Percentiles rank a stretch among this genome's conserved stretches.
Conservation (phyloP, 2,797 vertebrate species). For the Gephyroberyx darwinii region DNA sequence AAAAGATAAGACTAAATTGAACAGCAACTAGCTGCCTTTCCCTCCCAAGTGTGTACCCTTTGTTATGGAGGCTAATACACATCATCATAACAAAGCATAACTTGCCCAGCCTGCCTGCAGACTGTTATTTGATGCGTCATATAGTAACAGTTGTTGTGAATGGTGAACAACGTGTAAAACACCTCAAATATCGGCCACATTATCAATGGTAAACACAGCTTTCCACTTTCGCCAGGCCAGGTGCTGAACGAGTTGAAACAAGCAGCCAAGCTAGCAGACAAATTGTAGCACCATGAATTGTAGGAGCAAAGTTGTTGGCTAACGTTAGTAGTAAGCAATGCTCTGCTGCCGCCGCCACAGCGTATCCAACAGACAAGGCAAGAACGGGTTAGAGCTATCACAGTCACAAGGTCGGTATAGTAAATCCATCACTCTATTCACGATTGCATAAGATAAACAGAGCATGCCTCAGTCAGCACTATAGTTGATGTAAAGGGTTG, state of each 20-base stretch:
- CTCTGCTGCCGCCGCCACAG: constrained; percentile 37
- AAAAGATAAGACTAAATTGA: not conserved
- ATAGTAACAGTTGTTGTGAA: constrained; percentile 16
- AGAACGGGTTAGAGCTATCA: constrained; percentile 16
- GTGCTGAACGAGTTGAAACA: constrained; percentile 24
- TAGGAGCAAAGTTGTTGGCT: constrained; percentile 38
- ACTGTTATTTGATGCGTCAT: constrained; percentile 4
- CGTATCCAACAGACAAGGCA: not conserved
- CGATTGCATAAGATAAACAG: not conserved
- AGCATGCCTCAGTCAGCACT: not conserved
- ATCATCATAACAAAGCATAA: constrained; percentile 2
- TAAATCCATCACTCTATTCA: not conserved
- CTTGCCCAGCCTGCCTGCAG: constrained; percentile 6
- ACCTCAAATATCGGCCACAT: not conserved
- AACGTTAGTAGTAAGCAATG: constrained; percentile 1
- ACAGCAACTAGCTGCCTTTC: not conserved
- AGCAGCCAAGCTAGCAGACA: not conserved
- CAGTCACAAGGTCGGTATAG: constrained; percentile 23
- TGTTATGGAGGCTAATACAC: not conserved
- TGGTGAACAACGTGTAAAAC: constrained; percentile 23
- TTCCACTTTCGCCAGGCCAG: constrained; percentile 1
- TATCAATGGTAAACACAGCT: not conserved
- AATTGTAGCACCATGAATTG: not conserved
- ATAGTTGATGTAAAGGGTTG: not conserved
- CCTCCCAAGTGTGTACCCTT: not conserved